Evolutionary conservation across 2,888 invertebrate species (phyloP).

Genomic region (Apeira syringaria): DNA sequence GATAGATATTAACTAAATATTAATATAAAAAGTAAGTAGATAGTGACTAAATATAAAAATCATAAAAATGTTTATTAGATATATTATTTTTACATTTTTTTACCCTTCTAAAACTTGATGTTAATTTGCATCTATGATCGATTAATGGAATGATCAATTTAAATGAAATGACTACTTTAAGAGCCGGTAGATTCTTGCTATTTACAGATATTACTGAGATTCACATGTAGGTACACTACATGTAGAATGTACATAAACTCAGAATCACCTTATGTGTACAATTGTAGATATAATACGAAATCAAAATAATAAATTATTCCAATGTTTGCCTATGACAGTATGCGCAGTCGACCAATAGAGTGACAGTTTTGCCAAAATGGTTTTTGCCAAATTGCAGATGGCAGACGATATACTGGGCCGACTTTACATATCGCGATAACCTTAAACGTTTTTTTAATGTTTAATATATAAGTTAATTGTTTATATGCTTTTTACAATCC

Average conservation of each 20-base stretch:
- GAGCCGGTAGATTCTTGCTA: constrained; percentile 2
- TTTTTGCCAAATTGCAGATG: too few species aligned
- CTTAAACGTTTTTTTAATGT: too few species aligned
- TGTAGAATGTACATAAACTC: constrained; percentile 14
- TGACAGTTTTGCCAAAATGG: too few species aligned
- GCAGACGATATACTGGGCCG: too few species aligned
- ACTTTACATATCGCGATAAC: too few species aligned
- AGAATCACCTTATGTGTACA: constrained; percentile 19
- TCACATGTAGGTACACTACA: constrained; percentile 45
- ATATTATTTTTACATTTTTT: constrained; percentile 1
- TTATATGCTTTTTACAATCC: neutral
- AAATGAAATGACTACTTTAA: constrained; percentile 38
- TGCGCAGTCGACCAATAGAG: too few species aligned
- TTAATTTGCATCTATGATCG: constrained; percentile 6
- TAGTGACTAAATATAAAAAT: neutral
- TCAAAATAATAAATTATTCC: neutral
- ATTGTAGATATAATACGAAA: constrained; percentile 9
- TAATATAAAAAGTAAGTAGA: too few species aligned
- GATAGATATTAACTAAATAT: too few species aligned
- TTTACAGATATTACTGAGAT: constrained; percentile 44
- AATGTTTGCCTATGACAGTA: neutral
- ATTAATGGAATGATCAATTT: constrained; percentile 34
- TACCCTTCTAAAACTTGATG: constrained; percentile 3
- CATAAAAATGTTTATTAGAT: too few species aligned
- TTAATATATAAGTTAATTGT: too few species aligned